Evolutionary conservation across 2,797 vertebrate genomes (phyloP).

Genomic region (Gephyroberyx darwinii): DNA sequence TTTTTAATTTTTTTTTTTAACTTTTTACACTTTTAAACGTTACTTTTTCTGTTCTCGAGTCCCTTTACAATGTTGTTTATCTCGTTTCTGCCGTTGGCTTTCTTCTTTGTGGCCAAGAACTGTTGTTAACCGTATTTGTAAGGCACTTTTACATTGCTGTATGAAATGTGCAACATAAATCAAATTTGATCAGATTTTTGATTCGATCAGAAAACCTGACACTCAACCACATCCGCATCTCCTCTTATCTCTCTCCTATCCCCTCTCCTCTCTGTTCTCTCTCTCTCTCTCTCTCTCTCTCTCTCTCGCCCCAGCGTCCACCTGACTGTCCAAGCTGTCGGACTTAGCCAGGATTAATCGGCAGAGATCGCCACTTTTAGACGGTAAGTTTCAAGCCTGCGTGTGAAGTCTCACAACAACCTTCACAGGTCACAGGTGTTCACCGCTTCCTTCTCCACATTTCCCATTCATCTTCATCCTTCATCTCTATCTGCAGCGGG

Average conservation of each 20-base stretch:
- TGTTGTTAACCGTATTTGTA: too few relatives aligned
- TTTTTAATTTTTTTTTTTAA: too few relatives aligned
- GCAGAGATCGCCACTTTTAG: conserved; percentile 70
- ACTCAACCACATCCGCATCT: not conserved
- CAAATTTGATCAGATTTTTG: too few relatives aligned
- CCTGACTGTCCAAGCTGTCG: conserved; percentile 58
- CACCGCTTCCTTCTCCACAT: conserved; percentile 6
- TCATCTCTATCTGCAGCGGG: not conserved
- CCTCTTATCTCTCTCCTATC: conserved; percentile 6
- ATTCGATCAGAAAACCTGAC: not conserved
- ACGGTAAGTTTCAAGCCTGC: conserved; percentile 60
- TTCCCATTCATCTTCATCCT: not conserved
- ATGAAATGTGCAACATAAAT: too few relatives aligned
- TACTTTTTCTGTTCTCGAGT: not conserved
- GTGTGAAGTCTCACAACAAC: conserved; percentile 61
- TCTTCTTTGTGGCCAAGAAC: too few relatives aligned
- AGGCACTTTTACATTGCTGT: too few relatives aligned
- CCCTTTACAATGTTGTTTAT: too few relatives aligned
- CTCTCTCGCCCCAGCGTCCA: conserved; percentile 21
- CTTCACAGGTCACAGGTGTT: conserved; percentile 48
- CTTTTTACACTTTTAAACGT: not conserved
- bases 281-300: conserved; percentile 14
- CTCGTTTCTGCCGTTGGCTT: too few relatives aligned
- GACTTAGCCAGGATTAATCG: conserved; percentile 74
- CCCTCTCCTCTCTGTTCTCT: not conserved